phyloP scores from a whole-genome alignment of 2,888 invertebrate species.

The Ischnura elegans region DNA sequence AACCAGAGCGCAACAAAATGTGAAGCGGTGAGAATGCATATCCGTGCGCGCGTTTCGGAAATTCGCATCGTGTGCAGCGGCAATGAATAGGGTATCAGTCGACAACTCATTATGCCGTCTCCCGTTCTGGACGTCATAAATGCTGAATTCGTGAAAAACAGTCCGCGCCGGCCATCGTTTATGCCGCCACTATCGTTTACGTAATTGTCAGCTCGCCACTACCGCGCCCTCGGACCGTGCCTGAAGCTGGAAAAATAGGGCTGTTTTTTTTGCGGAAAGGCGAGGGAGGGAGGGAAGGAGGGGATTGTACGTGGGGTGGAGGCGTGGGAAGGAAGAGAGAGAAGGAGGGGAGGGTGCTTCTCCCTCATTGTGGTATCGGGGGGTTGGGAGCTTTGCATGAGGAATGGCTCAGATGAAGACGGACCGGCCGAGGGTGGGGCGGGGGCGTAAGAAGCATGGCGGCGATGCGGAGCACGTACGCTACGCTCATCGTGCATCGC shows the following conservation, averaged over 20 bases:
- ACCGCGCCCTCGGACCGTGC: not conserved
- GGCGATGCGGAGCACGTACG: slow-evolving; percentile 8
- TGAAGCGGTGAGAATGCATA: not conserved
- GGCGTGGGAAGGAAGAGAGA: not conserved
- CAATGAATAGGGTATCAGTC: not conserved
- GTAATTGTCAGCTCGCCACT: slow-evolving; percentile 16
- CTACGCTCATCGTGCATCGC: slow-evolving; percentile 26
- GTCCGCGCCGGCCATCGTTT: not conserved
- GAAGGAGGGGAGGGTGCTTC: not conserved
- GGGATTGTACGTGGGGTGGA: not conserved
- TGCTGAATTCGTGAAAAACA: not conserved
- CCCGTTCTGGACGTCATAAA: not conserved
- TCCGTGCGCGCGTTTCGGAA: not conserved
- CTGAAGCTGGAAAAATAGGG: not conserved
- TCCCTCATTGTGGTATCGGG: too few species aligned
- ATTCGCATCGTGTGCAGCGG: not conserved
- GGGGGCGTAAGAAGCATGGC: not conserved
- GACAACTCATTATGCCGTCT: not conserved
- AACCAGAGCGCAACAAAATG: not conserved
- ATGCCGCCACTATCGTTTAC: not conserved
- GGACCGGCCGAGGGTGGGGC: not conserved
- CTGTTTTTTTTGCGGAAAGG: not conserved
- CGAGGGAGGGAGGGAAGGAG: not conserved
- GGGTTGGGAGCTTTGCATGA: slow-evolving; percentile 24
- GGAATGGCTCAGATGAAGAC: slow-evolving; percentile 17